Percentiles rank a stretch among this genome's conserved stretches.
Evolutionary conservation across 2,113 vertebrate genomes (phyloP).

Genomic region (Corythaeola cristata): DNA sequence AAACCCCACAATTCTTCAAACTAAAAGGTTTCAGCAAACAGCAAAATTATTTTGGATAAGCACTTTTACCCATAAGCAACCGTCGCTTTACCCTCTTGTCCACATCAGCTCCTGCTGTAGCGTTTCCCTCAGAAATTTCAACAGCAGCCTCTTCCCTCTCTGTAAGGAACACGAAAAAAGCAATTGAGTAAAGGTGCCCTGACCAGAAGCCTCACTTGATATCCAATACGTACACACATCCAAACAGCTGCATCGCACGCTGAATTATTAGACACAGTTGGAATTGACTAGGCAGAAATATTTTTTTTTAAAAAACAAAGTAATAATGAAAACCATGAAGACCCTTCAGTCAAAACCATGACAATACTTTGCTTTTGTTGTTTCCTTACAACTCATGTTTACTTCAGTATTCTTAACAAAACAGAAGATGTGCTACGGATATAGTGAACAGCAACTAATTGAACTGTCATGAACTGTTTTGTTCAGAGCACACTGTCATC

Average conservation of each 20-base stretch:
- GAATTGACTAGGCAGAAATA: background rate
- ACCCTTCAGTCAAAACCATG: background rate
- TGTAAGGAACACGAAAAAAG: slow-evolving; percentile 49
- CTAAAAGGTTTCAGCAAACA: background rate
- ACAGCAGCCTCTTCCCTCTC: slow-evolving; percentile 82
- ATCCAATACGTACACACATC: background rate
- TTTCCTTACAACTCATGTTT: background rate
- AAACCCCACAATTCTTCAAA: background rate
- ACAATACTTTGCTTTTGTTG: background rate
- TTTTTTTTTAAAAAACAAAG: background rate
- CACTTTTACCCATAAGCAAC: slow-evolving; percentile 91
- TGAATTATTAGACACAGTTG: background rate
- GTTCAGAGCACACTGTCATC: background rate
- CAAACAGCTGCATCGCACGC: background rate
- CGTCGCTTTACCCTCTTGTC: slow-evolving; percentile 96
- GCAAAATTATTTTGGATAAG: background rate
- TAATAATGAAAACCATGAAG: background rate
- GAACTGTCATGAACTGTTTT: background rate
- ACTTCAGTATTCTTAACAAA: background rate
- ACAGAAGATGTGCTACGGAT: background rate
- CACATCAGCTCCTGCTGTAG: slow-evolving; percentile 85
- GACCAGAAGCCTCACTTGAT: background rate
- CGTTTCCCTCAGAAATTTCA: slow-evolving; percentile 83
- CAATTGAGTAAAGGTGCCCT: background rate
- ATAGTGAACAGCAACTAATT: background rate